Evolutionary conservation across 2,113 vertebrate species (phyloP).

Genomic region (Felis chaus): DNA sequence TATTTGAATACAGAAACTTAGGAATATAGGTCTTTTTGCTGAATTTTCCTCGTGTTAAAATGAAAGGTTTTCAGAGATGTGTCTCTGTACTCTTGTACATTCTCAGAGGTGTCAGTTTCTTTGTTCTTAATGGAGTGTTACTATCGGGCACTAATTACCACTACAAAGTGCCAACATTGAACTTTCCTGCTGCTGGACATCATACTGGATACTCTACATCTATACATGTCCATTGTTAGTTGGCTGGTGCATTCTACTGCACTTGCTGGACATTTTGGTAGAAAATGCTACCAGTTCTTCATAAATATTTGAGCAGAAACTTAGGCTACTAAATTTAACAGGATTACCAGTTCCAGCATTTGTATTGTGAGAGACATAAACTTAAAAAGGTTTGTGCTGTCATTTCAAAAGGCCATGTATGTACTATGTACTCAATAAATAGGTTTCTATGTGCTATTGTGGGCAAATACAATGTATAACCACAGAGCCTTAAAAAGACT

Average conservation of each 20-base stretch:
- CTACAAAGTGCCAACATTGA: conserved; percentile 18
- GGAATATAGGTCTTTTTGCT: not conserved
- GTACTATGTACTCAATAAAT: not conserved
- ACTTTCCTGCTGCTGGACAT: not conserved
- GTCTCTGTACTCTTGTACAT: not conserved
- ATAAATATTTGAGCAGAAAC: conserved; percentile 58
- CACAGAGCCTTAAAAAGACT: not conserved
- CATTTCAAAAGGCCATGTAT: conserved; percentile 46
- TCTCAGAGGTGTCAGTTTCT: not conserved
- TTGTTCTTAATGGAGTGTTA: not conserved
- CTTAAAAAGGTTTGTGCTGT: not conserved
- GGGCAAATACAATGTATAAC: not conserved
- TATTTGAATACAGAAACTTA: not conserved
- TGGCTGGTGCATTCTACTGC: not conserved
- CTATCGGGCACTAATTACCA: conserved; percentile 3
- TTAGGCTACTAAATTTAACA: conserved; percentile 55
- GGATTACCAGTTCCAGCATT: conserved; percentile 27
- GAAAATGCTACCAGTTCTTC: conserved; percentile 49
- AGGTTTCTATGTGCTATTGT: not conserved
- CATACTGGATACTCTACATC: not conserved
- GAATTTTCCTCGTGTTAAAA: not conserved
- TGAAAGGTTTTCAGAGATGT: not conserved
- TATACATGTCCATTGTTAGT: conserved; percentile 2
- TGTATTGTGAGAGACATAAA: conserved; percentile 37
- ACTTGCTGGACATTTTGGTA: conserved; percentile 16